phyloP scores from a whole-genome alignment of 2,113 vertebrate genomes.

The Pimephales promelas region DNA sequence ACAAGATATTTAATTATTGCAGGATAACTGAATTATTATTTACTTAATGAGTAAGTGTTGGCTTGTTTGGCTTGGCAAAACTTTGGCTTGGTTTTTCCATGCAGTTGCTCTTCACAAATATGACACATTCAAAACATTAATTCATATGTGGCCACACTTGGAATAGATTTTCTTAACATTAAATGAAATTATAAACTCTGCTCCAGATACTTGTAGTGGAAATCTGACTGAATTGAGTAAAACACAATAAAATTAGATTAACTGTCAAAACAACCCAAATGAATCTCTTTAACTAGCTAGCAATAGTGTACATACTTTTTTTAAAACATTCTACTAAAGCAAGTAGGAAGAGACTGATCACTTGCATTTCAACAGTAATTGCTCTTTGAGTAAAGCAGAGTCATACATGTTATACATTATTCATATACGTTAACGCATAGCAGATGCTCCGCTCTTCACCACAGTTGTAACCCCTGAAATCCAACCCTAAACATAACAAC shows the following conservation, averaged over 20 bases:
- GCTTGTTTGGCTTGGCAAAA: not conserved
- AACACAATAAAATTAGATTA: not conserved
- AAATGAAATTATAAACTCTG: not conserved
- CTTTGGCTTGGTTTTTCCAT: not conserved
- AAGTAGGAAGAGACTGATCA: not conserved
- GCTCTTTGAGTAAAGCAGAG: not conserved
- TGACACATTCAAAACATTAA: not conserved
- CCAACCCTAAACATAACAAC: conserved; percentile 8
- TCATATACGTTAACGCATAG: not conserved
- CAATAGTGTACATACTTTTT: not conserved
- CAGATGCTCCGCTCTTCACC: not conserved
- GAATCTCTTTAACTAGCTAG: no score
- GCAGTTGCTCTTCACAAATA: not conserved
- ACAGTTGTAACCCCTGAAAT: not conserved
- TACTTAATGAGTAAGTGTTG: not conserved
- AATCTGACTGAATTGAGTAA: not conserved
- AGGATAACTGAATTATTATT: not conserved
- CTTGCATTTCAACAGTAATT: not conserved
- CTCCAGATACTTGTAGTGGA: not conserved
- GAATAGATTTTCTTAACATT: not conserved
- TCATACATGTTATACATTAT: not conserved
- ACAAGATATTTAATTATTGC: not conserved
- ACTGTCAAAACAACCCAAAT: not conserved
- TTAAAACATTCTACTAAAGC: not conserved
- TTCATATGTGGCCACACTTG: not conserved